These are phyloP conservation scores for Zaprionus inermis DNA, from an alignment of 1,140 invertebrate genomes.

Conservation along the genomic window DNA sequence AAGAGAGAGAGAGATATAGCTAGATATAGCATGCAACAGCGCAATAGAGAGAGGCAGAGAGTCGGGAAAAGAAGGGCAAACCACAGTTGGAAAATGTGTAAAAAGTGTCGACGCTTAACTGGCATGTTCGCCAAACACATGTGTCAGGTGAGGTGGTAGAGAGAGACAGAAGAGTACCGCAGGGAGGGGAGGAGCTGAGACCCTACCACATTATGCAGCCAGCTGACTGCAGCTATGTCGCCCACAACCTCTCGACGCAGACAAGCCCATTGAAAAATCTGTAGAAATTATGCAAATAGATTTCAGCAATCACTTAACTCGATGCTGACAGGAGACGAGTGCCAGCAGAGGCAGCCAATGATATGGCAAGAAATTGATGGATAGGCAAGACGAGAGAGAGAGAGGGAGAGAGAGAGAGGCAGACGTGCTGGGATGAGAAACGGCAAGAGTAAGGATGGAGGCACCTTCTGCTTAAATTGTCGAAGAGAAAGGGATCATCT, in stretches of 20 bases:
- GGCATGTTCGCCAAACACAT: slow-evolving; percentile 60
- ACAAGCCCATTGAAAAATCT: slow-evolving; percentile 75
- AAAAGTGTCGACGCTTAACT: slow-evolving; percentile 62
- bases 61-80: not conserved
- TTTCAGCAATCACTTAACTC: slow-evolving; percentile 79
- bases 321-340: slow-evolving; percentile 25
- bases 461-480: not conserved
- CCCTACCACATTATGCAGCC: not conserved
- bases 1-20: not conserved
- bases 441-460: not conserved
- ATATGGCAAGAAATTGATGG: slow-evolving; percentile 22
- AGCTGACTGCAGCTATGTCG: not conserved
- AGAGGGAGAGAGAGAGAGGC: not conserved
- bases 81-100: slow-evolving; percentile 14
- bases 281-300: slow-evolving; percentile 81
- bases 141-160: slow-evolving; percentile 10
- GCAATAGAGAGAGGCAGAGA: slow-evolving; percentile 5
- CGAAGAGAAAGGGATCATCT: not conserved
- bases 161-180: not conserved
- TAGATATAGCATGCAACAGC: not conserved
- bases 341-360: slow-evolving; percentile 6
- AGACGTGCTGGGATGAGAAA: not conserved
- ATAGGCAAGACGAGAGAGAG: not conserved
- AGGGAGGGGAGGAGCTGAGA: not conserved
- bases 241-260: not conserved